These are phyloP conservation scores for Goniozus legneri DNA, from an alignment of 1,140 invertebrate genomes.

Conservation along the genomic window DNA sequence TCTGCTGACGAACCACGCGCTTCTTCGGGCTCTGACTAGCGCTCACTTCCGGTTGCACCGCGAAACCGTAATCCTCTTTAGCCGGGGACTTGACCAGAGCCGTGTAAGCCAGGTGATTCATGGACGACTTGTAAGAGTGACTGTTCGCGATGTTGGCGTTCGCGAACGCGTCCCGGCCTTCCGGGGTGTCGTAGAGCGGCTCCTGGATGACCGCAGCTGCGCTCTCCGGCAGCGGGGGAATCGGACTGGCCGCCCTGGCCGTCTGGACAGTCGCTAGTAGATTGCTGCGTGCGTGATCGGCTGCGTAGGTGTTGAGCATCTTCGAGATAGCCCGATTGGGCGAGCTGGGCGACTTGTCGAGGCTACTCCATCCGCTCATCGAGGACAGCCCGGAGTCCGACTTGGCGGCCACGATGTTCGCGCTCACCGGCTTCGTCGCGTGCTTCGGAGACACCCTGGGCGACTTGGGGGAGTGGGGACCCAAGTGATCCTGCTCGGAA, in stretches of 20 bases:
- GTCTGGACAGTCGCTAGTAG: constrained; percentile 33
- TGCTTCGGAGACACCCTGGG: constrained; percentile 73
- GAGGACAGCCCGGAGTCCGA: constrained; percentile 82
- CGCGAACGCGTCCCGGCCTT: constrained; percentile 41
- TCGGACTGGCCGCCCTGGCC: constrained; percentile 34
- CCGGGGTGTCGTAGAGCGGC: constrained; percentile 47
- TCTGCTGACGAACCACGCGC: constrained; percentile 38
- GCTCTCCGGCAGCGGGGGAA: constrained; percentile 38
- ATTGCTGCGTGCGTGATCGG: constrained; percentile 35
- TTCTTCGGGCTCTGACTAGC: constrained; percentile 42
- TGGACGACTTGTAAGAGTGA: constrained; percentile 27
- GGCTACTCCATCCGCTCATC: constrained; percentile 79
- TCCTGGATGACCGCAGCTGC: constrained; percentile 32
- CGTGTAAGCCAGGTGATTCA: constrained; percentile 38
- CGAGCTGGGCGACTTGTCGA: constrained; percentile 79
- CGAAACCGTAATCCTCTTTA: constrained; percentile 44
- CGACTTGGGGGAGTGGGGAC: constrained; percentile 69
- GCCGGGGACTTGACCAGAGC: constrained; percentile 31
- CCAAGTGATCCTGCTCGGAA: constrained; percentile 57
- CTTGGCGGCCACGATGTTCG: constrained; percentile 63
- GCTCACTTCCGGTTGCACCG: constrained; percentile 31
- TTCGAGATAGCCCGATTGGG: constrained; percentile 55
- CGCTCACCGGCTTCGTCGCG: constrained; percentile 59
- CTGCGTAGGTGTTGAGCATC: constrained; percentile 42
- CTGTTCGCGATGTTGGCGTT: constrained; percentile 20